These are phyloP conservation scores for Brachirus orientalis DNA, from an alignment of 2,113 vertebrate species.

Conservation along the genomic window DNA sequence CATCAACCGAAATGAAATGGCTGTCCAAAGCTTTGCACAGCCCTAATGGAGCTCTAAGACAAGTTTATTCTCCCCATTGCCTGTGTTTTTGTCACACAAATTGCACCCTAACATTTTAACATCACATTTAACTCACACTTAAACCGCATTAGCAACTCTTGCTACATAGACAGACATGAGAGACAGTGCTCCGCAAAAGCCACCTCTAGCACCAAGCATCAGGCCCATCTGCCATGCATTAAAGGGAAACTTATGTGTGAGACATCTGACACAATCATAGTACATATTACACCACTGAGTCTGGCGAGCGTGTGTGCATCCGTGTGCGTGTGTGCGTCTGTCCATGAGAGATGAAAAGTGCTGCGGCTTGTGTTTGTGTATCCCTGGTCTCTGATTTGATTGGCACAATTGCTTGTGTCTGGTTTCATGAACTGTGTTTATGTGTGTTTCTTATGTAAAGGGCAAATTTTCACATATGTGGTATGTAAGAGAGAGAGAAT, in stretches of 20 bases:
- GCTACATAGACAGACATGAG: neutral
- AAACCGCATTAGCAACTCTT: no score
- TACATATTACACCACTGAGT: conserved; percentile 10
- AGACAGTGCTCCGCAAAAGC: no score
- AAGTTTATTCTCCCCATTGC: no score
- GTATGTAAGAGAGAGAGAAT: neutral
- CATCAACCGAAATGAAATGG: no score
- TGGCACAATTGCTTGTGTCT: no score
- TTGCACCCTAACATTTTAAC: no score
- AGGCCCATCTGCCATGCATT: no score
- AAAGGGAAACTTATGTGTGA: conserved; percentile 4
- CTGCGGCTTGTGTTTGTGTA: conserved; percentile 21
- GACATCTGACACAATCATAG: conserved; percentile 6
- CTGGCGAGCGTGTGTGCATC: neutral
- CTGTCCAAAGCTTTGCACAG: no score
- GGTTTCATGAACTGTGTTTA: conserved; percentile 48
- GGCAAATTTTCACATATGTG: neutral
- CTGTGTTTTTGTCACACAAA: no score
- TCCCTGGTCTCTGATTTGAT: conserved; percentile 55
- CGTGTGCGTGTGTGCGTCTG: conserved; percentile 14
- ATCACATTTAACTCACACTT: no score
- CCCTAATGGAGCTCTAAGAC: no score
- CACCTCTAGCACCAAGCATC: no score
- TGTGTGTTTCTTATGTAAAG: conserved; percentile 24
- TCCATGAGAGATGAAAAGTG: conserved; percentile 38